Conservation (phyloP, 92 coral and sea anemone species). For the Parazoanthus swiftii region DNA sequence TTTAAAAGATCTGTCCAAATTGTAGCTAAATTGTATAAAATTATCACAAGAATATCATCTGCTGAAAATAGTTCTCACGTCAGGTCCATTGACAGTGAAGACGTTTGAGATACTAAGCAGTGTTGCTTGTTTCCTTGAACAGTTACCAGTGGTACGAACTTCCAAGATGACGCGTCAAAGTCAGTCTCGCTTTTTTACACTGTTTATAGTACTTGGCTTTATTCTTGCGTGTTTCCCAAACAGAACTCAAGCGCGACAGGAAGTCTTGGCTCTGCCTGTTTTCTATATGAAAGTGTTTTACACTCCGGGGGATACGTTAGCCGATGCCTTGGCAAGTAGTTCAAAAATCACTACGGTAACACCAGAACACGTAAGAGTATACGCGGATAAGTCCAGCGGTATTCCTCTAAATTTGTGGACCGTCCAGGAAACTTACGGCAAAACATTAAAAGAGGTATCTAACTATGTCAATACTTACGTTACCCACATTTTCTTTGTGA, state of each 20-base stretch:
- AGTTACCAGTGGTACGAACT: not conserved
- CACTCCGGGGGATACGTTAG: constrained; percentile 15
- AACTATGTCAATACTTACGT: not conserved
- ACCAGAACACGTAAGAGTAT: constrained; percentile 27
- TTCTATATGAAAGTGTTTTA: constrained; percentile 33
- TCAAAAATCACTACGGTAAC: not conserved
- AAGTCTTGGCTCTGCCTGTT: constrained; percentile 17
- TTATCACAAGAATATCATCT: too few species aligned
- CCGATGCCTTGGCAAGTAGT: not conserved
- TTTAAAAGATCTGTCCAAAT: too few species aligned
- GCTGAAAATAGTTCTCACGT: too few species aligned
- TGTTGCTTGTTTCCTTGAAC: too few species aligned
- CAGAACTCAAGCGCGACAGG: constrained; percentile 6
- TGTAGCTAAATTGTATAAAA: too few species aligned
- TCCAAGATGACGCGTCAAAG: not conserved
- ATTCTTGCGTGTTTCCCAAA: not conserved
- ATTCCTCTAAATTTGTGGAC: not conserved
- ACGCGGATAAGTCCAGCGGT: not conserved
- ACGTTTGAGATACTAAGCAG: too few species aligned
- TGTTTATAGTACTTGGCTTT: not conserved
- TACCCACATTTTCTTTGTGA: not conserved
- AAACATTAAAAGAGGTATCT: not conserved
- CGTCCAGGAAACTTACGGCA: not conserved
- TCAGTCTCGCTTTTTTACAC: not conserved
- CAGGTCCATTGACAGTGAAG: too few species aligned